Percentiles rank a stretch among this genome's conserved stretches.
Conservation (phyloP, 2,888 invertebrate genomes). For the Pimpla rufipes region DNA sequence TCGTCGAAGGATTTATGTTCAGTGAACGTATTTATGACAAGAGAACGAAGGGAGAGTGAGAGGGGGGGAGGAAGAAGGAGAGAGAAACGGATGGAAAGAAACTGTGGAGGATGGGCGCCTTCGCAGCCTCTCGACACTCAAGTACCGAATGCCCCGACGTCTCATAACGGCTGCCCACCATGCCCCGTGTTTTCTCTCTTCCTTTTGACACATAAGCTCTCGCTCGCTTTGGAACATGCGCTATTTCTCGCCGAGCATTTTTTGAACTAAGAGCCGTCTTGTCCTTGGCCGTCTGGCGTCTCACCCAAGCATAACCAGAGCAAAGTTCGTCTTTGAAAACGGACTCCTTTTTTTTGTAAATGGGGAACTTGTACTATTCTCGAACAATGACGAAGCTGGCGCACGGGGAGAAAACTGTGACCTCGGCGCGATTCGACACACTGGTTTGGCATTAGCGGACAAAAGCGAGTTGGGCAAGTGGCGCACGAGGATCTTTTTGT, state of each 20-base stretch:
- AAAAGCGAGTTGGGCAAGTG: not conserved
- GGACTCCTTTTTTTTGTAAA: not conserved
- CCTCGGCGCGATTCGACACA: not conserved
- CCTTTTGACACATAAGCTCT: constrained; percentile 10
- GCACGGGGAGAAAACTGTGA: too few relatives aligned
- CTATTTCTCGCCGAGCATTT: constrained; percentile 33
- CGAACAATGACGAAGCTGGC: not conserved
- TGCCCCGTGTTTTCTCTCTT: constrained; percentile 33
- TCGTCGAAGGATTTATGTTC: constrained; percentile 73
- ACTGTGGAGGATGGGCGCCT: constrained; percentile 49
- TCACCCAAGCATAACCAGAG: constrained; percentile 7
- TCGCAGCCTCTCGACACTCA: constrained; percentile 64
- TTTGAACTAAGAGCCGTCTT: constrained; percentile 34
- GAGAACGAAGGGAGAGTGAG: constrained; percentile 46
- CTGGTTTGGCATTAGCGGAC: not conserved
- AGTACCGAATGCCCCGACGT: constrained; percentile 53
- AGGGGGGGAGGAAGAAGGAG: constrained; percentile 30
- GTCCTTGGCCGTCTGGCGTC: constrained; percentile 18
- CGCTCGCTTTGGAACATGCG: not conserved
- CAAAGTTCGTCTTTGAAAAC: constrained; percentile 12
- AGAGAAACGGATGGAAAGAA: constrained; percentile 52
- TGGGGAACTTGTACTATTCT: not conserved
- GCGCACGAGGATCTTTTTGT: not conserved
- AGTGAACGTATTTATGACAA: constrained; percentile 73
- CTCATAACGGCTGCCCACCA: constrained; percentile 53